Conservation (phyloP, 2,113 vertebrate species). For the Agelaius phoeniceus region DNA sequence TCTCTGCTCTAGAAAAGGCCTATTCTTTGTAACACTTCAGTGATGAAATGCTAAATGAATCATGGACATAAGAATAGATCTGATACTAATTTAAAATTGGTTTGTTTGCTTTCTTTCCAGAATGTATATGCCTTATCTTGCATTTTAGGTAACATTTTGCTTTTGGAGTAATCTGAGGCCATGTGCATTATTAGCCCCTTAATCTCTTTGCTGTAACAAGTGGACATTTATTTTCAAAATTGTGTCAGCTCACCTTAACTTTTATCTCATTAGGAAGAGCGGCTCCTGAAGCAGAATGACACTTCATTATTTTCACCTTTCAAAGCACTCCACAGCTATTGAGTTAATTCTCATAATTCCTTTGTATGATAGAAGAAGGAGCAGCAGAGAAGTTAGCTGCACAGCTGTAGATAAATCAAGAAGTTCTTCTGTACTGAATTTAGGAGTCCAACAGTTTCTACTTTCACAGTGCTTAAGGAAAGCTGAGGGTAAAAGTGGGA, state of each 20-base stretch:
- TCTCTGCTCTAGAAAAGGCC: background rate
- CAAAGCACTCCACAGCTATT: background rate
- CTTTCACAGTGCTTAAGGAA: background rate
- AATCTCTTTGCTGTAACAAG: slow-evolving; percentile 5
- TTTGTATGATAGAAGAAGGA: background rate
- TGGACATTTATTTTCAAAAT: background rate
- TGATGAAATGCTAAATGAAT: background rate
- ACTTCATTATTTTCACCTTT: slow-evolving; percentile 15
- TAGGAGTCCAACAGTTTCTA: background rate
- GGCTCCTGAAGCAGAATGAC: background rate
- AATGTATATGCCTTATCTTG: background rate
- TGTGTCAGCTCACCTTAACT: background rate
- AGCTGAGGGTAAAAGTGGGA: background rate
- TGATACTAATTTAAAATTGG: background rate
- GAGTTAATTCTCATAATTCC: background rate
- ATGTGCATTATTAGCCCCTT: background rate
- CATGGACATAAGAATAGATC: background rate
- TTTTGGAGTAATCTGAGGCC: background rate
- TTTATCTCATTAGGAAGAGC: background rate
- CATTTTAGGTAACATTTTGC: background rate
- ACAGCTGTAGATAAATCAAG: background rate
- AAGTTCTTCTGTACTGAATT: background rate
- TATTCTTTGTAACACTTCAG: background rate
- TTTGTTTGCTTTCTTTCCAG: background rate
- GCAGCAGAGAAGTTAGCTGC: background rate